Evolutionary conservation across 2,888 invertebrate genomes (phyloP).

Genomic region (Peribatodes rhomboidaria): DNA sequence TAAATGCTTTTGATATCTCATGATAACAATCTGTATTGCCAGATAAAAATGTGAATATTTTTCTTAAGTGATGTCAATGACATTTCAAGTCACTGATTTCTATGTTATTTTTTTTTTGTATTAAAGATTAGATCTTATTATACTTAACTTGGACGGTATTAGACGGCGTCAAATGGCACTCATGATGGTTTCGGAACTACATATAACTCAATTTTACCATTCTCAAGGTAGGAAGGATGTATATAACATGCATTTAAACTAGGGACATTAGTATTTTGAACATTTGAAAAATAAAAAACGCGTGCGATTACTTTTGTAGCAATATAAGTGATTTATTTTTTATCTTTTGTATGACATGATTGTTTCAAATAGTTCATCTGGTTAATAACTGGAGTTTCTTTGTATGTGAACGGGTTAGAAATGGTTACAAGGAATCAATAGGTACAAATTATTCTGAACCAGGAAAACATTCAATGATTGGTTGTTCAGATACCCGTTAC

Average conservation of each 20-base stretch:
- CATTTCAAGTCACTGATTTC: constrained; percentile 84
- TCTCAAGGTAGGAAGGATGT: constrained; percentile 74
- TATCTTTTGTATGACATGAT: constrained; percentile 74
- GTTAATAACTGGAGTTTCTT: constrained; percentile 79
- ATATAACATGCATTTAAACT: constrained; percentile 84
- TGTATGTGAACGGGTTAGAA: constrained; percentile 81
- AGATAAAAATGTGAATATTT: constrained; percentile 87
- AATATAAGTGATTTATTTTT: constrained; percentile 77
- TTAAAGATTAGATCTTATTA: constrained; percentile 80
- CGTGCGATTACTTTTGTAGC: constrained; percentile 77
- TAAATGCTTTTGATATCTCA: constrained; percentile 81
- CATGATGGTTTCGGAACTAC: constrained; percentile 66
- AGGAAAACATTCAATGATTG: constrained; percentile 54
- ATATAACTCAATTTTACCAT: constrained; percentile 65
- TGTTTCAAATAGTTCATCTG: constrained; percentile 78
- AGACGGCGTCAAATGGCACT: constrained; percentile 69
- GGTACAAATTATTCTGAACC: constrained; percentile 77
- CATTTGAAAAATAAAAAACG: constrained; percentile 69
- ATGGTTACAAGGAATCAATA: constrained; percentile 71
- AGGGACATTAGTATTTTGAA: constrained; percentile 76
- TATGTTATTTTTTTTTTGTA: constrained; percentile 80
- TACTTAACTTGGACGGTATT: constrained; percentile 69
- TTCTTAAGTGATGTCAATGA: constrained; percentile 84
- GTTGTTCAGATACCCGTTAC: constrained; percentile 80
- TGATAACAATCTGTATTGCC: constrained; percentile 85